Evolutionary conservation across 2,888 invertebrate species (phyloP).

Genomic region (Ephialtes manifestator): DNA sequence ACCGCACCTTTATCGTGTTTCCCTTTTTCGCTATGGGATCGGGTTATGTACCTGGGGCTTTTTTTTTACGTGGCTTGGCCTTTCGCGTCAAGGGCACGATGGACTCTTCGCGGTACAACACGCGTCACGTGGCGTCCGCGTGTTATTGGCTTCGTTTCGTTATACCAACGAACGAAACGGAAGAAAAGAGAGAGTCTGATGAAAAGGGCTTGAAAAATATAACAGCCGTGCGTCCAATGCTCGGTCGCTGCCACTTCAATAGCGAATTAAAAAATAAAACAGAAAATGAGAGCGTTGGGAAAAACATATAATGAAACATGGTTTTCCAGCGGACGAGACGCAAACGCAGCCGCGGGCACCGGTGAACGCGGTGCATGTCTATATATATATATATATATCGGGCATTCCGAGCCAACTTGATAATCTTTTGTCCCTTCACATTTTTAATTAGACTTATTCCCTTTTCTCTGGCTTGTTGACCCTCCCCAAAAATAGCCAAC

Average conservation of each 20-base stretch:
- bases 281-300: not conserved
- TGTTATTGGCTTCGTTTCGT: slow-evolving; percentile 43
- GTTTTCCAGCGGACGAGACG: not conserved
- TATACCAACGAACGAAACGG: not conserved
- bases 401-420: not conserved
- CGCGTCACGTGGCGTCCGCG: slow-evolving; percentile 18
- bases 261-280: slow-evolving; percentile 30
- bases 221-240: slow-evolving; percentile 22
- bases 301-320: not conserved
- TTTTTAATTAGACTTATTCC: too few species aligned
- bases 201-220: slow-evolving; percentile 30
- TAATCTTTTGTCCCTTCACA: too few species aligned
- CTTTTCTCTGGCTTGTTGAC: too few species aligned
- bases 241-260: slow-evolving; percentile 19
- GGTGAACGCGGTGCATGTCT: slow-evolving; percentile 10
- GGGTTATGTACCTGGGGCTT: not conserved
- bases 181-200: slow-evolving; percentile 1
- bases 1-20: slow-evolving; percentile 1
- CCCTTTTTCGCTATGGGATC: not conserved
- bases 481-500: too few species aligned
- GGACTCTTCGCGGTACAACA: not conserved
- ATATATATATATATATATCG: not conserved
- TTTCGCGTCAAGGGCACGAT: not conserved
- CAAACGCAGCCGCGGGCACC: slow-evolving; percentile 7
- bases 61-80: not conserved